Conservation (phyloP, 2,888 invertebrate species). For the Epiblema foenella region DNA sequence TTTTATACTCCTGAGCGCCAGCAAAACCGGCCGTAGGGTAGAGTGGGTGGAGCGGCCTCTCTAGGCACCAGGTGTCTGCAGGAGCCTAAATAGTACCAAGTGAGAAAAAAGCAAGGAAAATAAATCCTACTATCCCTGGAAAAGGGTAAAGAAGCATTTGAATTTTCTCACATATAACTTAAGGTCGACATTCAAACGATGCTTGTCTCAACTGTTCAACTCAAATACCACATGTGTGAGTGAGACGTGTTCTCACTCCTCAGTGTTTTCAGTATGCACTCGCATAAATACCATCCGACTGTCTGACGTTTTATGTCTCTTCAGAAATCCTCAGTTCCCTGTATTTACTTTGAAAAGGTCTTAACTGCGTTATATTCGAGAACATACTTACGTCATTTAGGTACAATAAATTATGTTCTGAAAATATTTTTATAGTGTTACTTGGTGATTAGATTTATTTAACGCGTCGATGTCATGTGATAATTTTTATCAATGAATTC, state of each 20-base stretch:
- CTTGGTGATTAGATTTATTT: constrained; percentile 37
- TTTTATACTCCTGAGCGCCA: too few species aligned
- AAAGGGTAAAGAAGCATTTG: neutral
- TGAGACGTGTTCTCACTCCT: neutral
- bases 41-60: too few species aligned
- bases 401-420: neutral
- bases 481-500: constrained; percentile 5
- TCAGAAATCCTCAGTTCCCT: constrained; percentile 34
- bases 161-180: neutral
- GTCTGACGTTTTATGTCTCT: constrained; percentile 47
- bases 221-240: neutral
- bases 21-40: too few species aligned
- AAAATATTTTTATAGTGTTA: constrained; percentile 36
- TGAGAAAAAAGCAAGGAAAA: too few species aligned
- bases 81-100: too few species aligned
- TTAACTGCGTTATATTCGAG: neutral
- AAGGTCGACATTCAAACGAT: neutral
- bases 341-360: neutral
- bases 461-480: constrained; percentile 24
- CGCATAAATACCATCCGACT: constrained; percentile 41
- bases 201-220: neutral
- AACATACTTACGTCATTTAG: neutral
- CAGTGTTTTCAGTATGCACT: constrained; percentile 32
- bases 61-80: too few species aligned
- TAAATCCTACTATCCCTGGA: too few species aligned